Percentiles rank a stretch among this genome's conserved stretches.
Evolutionary conservation across 2,888 invertebrate species (phyloP).

Genomic region (Campoplex capitator): DNA sequence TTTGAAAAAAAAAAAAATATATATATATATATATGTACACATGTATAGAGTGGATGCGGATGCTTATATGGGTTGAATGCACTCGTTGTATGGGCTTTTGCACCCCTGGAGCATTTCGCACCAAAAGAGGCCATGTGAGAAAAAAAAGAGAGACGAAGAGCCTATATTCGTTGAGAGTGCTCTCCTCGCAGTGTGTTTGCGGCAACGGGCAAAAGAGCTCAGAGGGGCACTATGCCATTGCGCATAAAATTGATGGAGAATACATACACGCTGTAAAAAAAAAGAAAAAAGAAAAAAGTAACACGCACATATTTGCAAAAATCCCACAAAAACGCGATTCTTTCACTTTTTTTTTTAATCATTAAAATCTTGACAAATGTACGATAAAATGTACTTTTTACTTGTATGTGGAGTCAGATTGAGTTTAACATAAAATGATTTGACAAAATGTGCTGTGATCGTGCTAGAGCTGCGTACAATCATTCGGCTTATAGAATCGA

Average conservation of each 20-base stretch:
- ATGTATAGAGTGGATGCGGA: conserved; percentile 24
- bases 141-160: conserved; percentile 28
- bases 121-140: conserved; percentile 61
- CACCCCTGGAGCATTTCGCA: conserved; percentile 57
- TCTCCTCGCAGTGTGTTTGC: conserved; percentile 27
- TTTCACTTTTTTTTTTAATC: neutral
- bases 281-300: too few relatives aligned
- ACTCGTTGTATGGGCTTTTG: conserved; percentile 64
- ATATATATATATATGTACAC: conserved; percentile 15
- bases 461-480: too few relatives aligned
- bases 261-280: neutral
- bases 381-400: too few relatives aligned
- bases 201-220: conserved; percentile 52
- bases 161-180: conserved; percentile 51
- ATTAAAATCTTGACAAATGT: neutral
- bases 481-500: too few relatives aligned
- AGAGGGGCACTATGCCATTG: conserved; percentile 67
- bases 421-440: too few relatives aligned
- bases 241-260: conserved; percentile 27
- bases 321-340: neutral
- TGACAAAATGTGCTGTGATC: too few relatives aligned
- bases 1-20: neutral
- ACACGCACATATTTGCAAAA: neutral
- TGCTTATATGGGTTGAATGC: conserved; percentile 66
- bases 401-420: too few relatives aligned